Conservation (phyloP, 2,888 invertebrate species). For the Nemotelus nigrinus region DNA sequence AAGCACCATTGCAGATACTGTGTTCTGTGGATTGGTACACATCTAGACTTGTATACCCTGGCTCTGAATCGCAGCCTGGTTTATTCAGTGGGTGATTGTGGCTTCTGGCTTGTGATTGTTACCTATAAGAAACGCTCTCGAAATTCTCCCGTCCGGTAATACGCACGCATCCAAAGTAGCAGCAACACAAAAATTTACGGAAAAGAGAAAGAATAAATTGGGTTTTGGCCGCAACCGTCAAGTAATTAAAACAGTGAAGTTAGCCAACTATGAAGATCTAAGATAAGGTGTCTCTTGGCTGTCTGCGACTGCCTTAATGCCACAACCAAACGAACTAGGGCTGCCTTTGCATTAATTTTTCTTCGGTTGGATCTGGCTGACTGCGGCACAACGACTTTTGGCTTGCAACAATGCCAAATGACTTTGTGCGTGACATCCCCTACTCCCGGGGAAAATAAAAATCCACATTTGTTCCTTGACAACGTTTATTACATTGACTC, state of each 20-base stretch:
- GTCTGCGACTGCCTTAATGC: constrained; percentile 53
- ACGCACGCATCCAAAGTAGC: constrained; percentile 32
- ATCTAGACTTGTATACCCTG: neutral
- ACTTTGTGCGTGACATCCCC: neutral
- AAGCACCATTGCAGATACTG: neutral
- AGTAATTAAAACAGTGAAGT: constrained; percentile 62
- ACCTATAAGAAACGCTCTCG: constrained; percentile 3
- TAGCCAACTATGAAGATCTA: constrained; percentile 65
- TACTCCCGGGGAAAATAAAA: no score
- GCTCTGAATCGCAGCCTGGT: constrained; percentile 8
- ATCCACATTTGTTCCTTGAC: no score
- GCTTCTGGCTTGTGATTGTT: constrained; percentile 13
- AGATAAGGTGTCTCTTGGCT: constrained; percentile 59
- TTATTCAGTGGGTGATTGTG: constrained; percentile 3
- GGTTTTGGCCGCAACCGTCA: constrained; percentile 40
- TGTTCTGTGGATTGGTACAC: no score
- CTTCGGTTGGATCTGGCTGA: constrained; percentile 23
- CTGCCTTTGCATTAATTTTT: constrained; percentile 25
- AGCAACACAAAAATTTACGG: constrained; percentile 27
- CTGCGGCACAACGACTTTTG: constrained; percentile 35
- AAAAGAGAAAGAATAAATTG: constrained; percentile 36
- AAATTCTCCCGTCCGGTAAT: constrained; percentile 16
- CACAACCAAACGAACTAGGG: constrained; percentile 30
- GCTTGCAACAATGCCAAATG: constrained; percentile 30
- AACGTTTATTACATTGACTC: no score